Evolutionary conservation across 1,140 invertebrate genomes (phyloP).

Genomic region (Dendroctonus valens): DNA sequence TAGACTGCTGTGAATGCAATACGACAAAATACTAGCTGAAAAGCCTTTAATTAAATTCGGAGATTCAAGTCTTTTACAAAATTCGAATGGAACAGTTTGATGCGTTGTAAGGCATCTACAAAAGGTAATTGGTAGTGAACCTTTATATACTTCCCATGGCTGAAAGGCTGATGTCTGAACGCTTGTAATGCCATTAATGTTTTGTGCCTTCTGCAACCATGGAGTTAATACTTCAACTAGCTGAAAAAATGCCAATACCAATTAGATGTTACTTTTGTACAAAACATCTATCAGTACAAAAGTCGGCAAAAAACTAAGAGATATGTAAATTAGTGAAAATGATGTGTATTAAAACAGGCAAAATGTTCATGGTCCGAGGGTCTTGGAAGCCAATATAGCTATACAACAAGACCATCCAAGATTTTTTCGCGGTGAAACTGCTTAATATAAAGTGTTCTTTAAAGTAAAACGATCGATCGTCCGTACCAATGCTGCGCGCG

Average conservation of each 20-base stretch:
- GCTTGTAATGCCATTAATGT: conserved; percentile 39
- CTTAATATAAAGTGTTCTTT: no score
- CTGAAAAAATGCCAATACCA: conserved; percentile 32
- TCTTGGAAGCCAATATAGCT: no score
- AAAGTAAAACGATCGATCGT: no score
- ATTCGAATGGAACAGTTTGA: conserved; percentile 21
- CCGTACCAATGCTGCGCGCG: no score
- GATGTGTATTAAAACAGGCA: no score
- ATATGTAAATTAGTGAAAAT: no score
- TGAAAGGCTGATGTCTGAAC: conserved; percentile 9
- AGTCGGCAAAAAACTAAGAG: no score
- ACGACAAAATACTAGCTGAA: conserved; percentile 38
- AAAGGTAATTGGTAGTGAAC: conserved; percentile 21
- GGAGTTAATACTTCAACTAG: conserved; percentile 35
- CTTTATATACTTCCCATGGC: conserved; percentile 4
- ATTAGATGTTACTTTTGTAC: background rate
- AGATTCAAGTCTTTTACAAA: conserved; percentile 35
- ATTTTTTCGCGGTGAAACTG: no score
- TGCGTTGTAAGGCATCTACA: conserved; percentile 33
- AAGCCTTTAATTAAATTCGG: conserved; percentile 44
- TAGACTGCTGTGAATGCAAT: conserved; percentile 34
- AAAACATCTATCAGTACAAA: background rate
- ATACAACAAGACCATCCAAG: no score
- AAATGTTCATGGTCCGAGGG: no score
- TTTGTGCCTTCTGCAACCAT: conserved; percentile 35